A percentile compares a stretch with the other conserved stretches of the same genome.
Evolutionary conservation across 2,888 invertebrate species (phyloP).

Genomic region (Empis stercorea): DNA sequence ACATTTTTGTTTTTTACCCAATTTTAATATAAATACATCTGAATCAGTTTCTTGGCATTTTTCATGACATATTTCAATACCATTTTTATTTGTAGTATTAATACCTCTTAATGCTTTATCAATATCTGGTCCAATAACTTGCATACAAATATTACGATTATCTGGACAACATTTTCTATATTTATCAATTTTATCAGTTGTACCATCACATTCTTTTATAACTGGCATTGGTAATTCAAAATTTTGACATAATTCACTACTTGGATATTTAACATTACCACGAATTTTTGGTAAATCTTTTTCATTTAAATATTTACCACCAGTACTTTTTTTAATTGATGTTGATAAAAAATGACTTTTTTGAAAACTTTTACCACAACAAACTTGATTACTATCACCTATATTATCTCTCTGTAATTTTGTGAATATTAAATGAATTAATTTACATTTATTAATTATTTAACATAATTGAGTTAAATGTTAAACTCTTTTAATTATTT

Average conservation of each 20-base stretch:
- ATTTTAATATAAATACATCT: constrained; percentile 57
- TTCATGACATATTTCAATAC: constrained; percentile 34
- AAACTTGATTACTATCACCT: no score
- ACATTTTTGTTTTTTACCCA: constrained; percentile 62
- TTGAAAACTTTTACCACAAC: not conserved
- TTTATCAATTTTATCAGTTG: constrained; percentile 20
- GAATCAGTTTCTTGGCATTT: constrained; percentile 48
- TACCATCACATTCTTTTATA: constrained; percentile 15
- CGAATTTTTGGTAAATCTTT: constrained; percentile 17
- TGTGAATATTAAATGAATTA: no score
- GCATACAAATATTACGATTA: constrained; percentile 25
- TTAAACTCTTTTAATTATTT: no score
- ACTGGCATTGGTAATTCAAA: constrained; percentile 5
- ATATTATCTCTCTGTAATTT: no score
- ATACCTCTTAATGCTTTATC: constrained; percentile 27
- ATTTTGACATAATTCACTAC: constrained; percentile 22
- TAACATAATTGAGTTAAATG: no score
- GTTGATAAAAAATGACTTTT: not conserved
- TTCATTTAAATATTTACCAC: constrained; percentile 7
- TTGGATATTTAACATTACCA: constrained; percentile 33
- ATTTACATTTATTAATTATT: no score
- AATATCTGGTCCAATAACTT: constrained; percentile 28
- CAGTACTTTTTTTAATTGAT: not conserved
- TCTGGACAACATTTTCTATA: constrained; percentile 16
- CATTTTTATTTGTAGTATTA: constrained; percentile 27